Conservation (phyloP, 2,797 vertebrate species). For the Phataginus tricuspis region DNA sequence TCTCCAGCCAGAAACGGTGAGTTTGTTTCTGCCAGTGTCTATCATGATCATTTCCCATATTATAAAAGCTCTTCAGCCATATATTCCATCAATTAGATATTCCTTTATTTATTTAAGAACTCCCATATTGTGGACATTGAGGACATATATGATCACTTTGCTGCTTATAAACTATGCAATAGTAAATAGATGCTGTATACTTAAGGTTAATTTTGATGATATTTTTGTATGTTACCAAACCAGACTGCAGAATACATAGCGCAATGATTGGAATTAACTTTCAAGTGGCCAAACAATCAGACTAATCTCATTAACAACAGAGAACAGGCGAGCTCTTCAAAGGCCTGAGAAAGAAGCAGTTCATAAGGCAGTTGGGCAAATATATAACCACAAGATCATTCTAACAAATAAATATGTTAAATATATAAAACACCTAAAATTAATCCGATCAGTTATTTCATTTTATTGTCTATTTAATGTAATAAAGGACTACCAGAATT, state of each 20-base stretch:
- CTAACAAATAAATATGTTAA: slow-evolving; percentile 37
- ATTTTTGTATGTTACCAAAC: slow-evolving; percentile 6
- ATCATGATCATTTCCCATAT: not conserved
- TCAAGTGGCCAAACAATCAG: slow-evolving; percentile 27
- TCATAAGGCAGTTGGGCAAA: not conserved
- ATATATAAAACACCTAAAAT: not conserved
- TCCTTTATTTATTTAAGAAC: not conserved
- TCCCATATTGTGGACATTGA: not conserved
- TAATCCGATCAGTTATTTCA: not conserved
- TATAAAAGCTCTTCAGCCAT: not conserved
- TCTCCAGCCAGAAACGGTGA: not conserved
- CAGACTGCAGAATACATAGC: not conserved
- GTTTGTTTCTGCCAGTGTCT: not conserved
- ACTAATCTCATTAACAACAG: not conserved
- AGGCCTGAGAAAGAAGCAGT: not conserved
- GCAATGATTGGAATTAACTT: slow-evolving; percentile 52
- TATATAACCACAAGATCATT: not conserved
- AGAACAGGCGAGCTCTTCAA: slow-evolving; percentile 5
- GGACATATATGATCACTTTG: not conserved
- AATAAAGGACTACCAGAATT: not conserved
- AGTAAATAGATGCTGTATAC: not conserved
- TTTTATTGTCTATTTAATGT: not conserved
- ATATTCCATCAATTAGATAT: not conserved
- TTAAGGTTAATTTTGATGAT: slow-evolving; percentile 40
- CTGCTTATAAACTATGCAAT: not conserved